Evolutionary conservation across 2,888 invertebrate genomes (phyloP).

Genomic region (Drosophila koepferae): DNA sequence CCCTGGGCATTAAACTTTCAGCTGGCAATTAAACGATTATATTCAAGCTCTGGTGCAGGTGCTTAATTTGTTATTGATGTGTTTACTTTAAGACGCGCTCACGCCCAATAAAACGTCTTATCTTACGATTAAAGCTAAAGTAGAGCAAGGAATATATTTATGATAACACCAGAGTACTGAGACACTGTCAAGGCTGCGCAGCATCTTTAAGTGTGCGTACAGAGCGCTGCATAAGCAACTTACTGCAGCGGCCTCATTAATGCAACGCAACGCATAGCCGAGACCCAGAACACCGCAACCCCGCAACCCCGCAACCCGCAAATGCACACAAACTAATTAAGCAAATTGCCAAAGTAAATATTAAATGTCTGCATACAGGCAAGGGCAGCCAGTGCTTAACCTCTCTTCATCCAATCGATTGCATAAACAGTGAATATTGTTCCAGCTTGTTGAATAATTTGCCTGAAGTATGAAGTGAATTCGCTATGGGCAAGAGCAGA

Average conservation of each 20-base stretch:
- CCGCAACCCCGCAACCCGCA: constrained; percentile 1
- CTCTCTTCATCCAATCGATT: constrained; percentile 45
- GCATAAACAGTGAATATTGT: constrained; percentile 33
- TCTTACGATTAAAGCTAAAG: neutral
- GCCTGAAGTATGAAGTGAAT: constrained; percentile 4
- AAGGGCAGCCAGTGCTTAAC: constrained; percentile 1
- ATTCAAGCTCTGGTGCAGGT: constrained; percentile 51
- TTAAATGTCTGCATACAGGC: constrained; percentile 24
- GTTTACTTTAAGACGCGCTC: constrained; percentile 20
- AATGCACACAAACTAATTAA: constrained; percentile 49
- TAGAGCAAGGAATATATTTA: neutral
- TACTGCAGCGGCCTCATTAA: constrained; percentile 50
- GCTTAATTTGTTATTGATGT: constrained; percentile 65
- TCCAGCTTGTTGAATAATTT: constrained; percentile 4
- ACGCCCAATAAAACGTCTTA: neutral
- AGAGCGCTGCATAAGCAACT: constrained; percentile 58
- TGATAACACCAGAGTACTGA: neutral
- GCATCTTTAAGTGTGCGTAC: constrained; percentile 16
- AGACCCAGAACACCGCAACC: neutral
- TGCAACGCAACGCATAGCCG: constrained; percentile 50
- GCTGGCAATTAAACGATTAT: constrained; percentile 64
- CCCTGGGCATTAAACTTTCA: constrained; percentile 61
- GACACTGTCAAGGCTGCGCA: constrained; percentile 1
- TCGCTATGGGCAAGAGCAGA: neutral
- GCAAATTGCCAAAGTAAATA: constrained; percentile 46